These are phyloP conservation scores for Lithophane leautieri DNA, from an alignment of 2,888 invertebrate genomes.

Conservation along the genomic window DNA sequence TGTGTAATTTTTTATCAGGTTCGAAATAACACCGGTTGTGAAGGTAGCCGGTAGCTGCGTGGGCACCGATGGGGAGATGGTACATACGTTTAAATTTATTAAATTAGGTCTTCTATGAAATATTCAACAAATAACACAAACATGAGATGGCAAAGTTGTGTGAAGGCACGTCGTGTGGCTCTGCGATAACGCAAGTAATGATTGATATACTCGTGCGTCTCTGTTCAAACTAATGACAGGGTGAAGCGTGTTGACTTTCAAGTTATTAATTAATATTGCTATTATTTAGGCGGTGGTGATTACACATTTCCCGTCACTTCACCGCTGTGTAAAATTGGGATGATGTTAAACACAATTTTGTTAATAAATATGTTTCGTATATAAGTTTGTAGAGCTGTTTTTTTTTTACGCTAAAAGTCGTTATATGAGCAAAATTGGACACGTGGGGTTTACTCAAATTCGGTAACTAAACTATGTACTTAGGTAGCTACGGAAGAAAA, in stretches of 20 bases:
- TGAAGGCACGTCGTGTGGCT: constrained; percentile 82
- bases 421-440: neutral
- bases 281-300: constrained; percentile 83
- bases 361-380: constrained; percentile 1
- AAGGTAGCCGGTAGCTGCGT: constrained; percentile 55
- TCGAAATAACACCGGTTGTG: constrained; percentile 72
- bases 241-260: constrained; percentile 88
- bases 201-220: constrained; percentile 88
- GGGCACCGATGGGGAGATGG: constrained; percentile 60
- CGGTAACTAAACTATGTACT: neutral
- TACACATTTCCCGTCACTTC: constrained; percentile 72
- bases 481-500: neutral
- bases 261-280: constrained; percentile 89
- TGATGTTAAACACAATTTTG: constrained; percentile 40
- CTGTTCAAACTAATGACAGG: constrained; percentile 88
- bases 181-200: constrained; percentile 87
- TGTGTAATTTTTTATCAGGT: constrained; percentile 83
- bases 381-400: neutral
- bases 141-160: constrained; percentile 80
- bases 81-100: constrained; percentile 72
- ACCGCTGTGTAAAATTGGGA: constrained; percentile 40
- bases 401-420: neutral
- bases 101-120: constrained; percentile 71
- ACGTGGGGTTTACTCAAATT: neutral
- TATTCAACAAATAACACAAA: constrained; percentile 78